Evolutionary conservation across 2,888 invertebrate species (phyloP).

Genomic region (Galerucella calmariensis): DNA sequence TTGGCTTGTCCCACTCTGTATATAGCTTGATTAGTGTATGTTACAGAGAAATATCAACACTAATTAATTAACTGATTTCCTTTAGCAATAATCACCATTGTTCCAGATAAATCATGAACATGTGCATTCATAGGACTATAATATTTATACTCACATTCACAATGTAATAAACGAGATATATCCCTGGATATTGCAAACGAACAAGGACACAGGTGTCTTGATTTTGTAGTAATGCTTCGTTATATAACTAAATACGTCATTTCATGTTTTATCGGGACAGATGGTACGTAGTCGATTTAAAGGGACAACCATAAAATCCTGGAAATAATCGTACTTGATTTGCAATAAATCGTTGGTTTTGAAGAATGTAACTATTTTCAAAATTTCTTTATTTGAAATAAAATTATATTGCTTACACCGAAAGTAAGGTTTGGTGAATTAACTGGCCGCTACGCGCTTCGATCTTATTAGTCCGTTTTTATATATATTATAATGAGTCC

Average conservation of each 20-base stretch:
- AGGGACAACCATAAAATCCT: not conserved
- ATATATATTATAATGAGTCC: too few species aligned
- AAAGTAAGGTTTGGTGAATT: too few species aligned
- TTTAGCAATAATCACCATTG: not conserved
- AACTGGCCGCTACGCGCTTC: too few species aligned
- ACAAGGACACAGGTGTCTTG: constrained; percentile 49
- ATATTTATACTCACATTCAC: constrained; percentile 39
- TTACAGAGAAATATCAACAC: too few species aligned
- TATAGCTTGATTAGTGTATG: too few species aligned
- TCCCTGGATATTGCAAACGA: constrained; percentile 39
- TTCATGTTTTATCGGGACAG: constrained; percentile 52
- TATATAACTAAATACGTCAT: constrained; percentile 53
- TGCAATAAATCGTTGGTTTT: too few species aligned
- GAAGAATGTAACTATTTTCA: too few species aligned
- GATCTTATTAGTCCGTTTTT: too few species aligned
- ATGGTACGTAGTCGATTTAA: constrained; percentile 44
- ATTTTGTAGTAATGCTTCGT: constrained; percentile 53
- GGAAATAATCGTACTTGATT: not conserved
- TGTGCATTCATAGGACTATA: constrained; percentile 12
- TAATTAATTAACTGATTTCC: not conserved
- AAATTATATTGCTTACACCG: too few species aligned
- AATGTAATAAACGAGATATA: constrained; percentile 46
- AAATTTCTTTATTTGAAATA: too few species aligned
- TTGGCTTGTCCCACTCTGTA: too few species aligned
- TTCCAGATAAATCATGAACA: not conserved